Evolutionary conservation across 37 sponge, comb jelly and placozoan genomes (phyloP).

Genomic region (Axinella damicornis): DNA sequence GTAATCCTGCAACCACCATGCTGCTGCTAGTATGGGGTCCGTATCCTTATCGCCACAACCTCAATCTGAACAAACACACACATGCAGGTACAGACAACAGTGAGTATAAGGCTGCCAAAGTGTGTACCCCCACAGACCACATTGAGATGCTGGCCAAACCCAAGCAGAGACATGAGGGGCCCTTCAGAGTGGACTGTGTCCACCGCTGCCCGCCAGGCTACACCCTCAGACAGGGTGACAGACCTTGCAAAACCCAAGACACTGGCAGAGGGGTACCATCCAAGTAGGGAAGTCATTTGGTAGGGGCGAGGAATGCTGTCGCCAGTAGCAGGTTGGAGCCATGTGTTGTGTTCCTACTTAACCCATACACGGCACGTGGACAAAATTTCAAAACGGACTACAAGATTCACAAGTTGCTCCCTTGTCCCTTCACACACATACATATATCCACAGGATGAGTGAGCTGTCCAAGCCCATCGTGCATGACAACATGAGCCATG

Average conservation of each 20-base stretch:
- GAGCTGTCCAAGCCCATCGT: constrained; percentile 90
- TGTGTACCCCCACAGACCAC: constrained; percentile 42
- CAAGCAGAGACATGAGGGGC: constrained; percentile 70
- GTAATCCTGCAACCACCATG: too few species aligned
- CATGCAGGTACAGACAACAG: constrained; percentile 75
- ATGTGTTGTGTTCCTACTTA: too few species aligned
- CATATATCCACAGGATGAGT: constrained; percentile 73
- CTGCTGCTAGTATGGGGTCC: too few species aligned
- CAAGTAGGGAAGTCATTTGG: constrained; percentile 78
- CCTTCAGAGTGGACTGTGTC: constrained; percentile 80
- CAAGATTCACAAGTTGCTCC: too few species aligned
- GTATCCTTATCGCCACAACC: too few species aligned
- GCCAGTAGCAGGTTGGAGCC: constrained; percentile 66
- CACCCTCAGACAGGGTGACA: constrained; percentile 64
- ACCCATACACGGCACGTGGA: too few species aligned
- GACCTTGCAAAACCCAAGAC: constrained; percentile 85
- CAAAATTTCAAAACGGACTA: too few species aligned
- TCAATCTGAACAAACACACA: constrained; percentile 29
- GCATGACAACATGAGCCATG: constrained; percentile 94
- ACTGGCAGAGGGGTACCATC: constrained; percentile 84
- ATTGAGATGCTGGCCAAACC: constrained; percentile 66
- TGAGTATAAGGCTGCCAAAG: constrained; percentile 67
- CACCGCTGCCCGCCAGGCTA: constrained; percentile 55
- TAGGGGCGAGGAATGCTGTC: constrained; percentile 67
- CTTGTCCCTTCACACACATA: neutral